Evolutionary conservation across 1,140 invertebrate genomes (phyloP).

Genomic region (Heliconius eleuchia): DNA sequence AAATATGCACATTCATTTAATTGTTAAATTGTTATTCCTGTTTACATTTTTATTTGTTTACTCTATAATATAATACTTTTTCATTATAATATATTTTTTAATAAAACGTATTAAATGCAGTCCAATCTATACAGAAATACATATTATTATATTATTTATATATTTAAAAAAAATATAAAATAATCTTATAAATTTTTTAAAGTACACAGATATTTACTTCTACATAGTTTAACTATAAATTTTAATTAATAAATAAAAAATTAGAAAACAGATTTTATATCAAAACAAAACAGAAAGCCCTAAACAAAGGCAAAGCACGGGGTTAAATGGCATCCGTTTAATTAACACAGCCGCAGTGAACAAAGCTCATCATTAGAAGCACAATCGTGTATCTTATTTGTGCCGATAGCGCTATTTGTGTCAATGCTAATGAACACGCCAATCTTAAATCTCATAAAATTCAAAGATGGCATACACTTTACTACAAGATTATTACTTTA

Average conservation of each 20-base stretch:
- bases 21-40: background rate
- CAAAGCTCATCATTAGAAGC: slow-evolving; percentile 55
- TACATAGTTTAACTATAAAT: background rate
- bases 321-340: slow-evolving; percentile 50
- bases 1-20: background rate
- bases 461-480: slow-evolving; percentile 29
- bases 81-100: no score
- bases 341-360: slow-evolving; percentile 49
- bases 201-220: no score
- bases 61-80: background rate
- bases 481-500: slow-evolving; percentile 30
- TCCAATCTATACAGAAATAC: no score
- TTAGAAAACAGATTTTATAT: background rate
- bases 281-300: background rate
- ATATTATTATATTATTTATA: no score
- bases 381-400: slow-evolving; percentile 55
- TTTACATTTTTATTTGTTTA: background rate
- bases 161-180: no score
- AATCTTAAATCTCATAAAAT: slow-evolving; percentile 61
- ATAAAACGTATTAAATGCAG: no score
- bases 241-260: background rate
- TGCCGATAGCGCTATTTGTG: slow-evolving; percentile 63
- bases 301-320: slow-evolving; percentile 31
- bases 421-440: slow-evolving; percentile 68
- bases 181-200: no score